These are phyloP conservation scores for Vannuccia rotundouncinata DNA, from an alignment of 2,888 invertebrate species.

Conservation along the genomic window DNA sequence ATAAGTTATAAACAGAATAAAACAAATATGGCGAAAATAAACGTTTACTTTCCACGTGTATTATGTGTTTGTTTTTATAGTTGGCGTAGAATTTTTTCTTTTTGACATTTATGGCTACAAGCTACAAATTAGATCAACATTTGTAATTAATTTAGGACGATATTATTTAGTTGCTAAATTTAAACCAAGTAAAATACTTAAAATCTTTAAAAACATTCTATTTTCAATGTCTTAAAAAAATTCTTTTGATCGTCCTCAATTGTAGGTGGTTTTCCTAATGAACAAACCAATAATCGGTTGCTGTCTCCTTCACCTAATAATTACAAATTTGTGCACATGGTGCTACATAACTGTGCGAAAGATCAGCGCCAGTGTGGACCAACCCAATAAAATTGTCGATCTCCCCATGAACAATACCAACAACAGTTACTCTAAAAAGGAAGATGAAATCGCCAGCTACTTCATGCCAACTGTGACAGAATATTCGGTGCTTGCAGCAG, in stretches of 20 bases:
- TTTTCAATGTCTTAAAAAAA: background rate
- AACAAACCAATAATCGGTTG: slow-evolving; percentile 28
- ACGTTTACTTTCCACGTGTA: too few species aligned
- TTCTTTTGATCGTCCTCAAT: background rate
- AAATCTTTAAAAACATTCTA: too few species aligned
- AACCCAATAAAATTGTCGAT: background rate
- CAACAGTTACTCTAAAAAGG: background rate
- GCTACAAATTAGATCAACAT: too few species aligned
- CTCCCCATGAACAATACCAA: background rate
- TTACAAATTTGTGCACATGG: slow-evolving; percentile 36
- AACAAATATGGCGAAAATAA: too few species aligned
- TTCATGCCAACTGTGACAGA: slow-evolving; percentile 38
- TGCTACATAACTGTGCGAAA: slow-evolving; percentile 29
- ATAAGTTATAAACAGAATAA: too few species aligned
- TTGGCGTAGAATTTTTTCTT: too few species aligned
- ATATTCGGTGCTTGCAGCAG: slow-evolving; percentile 34
- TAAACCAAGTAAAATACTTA: too few species aligned
- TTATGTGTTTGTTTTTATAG: too few species aligned
- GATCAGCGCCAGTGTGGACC: slow-evolving; percentile 2
- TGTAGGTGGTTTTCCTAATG: slow-evolving; percentile 32
- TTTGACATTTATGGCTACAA: too few species aligned
- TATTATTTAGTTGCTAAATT: too few species aligned
- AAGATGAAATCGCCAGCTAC: slow-evolving; percentile 30
- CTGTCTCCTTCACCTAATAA: slow-evolving; percentile 34
- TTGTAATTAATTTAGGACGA: too few species aligned